A percentile compares a stretch with the other conserved stretches of the same genome.
Evolutionary conservation across 2,797 vertebrate genomes (phyloP).

Genomic region (Lates japonicus): DNA sequence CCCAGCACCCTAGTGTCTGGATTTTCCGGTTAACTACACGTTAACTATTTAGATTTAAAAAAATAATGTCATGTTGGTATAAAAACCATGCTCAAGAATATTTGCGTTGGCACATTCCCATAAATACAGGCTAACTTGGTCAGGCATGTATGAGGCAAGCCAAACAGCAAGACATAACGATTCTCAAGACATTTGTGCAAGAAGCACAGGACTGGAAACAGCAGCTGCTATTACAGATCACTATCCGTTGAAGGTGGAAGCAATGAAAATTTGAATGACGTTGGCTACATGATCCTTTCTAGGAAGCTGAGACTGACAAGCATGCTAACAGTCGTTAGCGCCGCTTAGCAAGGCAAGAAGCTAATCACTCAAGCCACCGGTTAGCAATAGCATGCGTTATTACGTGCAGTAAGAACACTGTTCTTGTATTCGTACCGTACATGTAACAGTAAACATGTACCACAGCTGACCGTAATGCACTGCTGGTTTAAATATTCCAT

Average conservation of each 20-base stretch:
- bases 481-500: neutral
- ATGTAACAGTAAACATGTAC: neutral
- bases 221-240: accelerated
- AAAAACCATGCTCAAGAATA: neutral
- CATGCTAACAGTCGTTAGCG: slow-evolving; percentile 73
- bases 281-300: neutral
- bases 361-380: slow-evolving; percentile 46
- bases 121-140: slow-evolving; percentile 40
- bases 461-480: neutral
- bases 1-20: neutral
- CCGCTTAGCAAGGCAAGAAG: slow-evolving; percentile 53
- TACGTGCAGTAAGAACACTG: neutral
- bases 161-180: neutral
- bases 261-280: neutral
- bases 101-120: neutral
- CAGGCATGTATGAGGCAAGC: slow-evolving; percentile 18
- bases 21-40: neutral
- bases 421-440: neutral
- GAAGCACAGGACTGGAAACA: neutral
- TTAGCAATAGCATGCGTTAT: slow-evolving; percentile 15
- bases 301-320: slow-evolving; percentile 14
- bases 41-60: neutral
- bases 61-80: neutral
- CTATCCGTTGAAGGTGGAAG: neutral
- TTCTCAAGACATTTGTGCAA: neutral